Conservation (phyloP, 2,888 invertebrate species). For the Cryptosula pallasiana region DNA sequence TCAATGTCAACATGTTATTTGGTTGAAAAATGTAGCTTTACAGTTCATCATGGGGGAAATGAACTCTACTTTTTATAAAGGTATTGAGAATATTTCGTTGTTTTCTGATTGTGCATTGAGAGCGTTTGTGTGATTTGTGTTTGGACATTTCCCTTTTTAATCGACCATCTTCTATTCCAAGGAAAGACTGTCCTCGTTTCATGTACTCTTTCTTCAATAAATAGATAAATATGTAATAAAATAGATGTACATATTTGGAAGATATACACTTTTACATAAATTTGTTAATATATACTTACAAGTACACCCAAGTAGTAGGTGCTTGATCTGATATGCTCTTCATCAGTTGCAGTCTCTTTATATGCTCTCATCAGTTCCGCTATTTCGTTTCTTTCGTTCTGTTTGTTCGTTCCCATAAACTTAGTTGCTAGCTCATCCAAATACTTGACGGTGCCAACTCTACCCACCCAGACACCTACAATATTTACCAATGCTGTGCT, state of each 20-base stretch:
- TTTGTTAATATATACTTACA: conserved; percentile 1
- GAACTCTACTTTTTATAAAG: neutral
- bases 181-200: neutral
- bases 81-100: conserved; percentile 15
- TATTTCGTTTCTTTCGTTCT: neutral
- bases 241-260: too few relatives aligned
- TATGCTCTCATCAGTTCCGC: neutral
- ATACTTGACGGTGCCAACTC: neutral
- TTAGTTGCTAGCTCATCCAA: neutral
- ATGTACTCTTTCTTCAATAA: neutral
- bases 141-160: neutral
- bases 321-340: neutral
- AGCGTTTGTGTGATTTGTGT: neutral
- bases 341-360: neutral
- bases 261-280: too few relatives aligned
- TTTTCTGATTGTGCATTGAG: neutral
- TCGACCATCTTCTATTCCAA: neutral
- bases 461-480: conserved; percentile 12
- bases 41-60: conserved; percentile 15
- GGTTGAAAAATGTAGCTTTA: too few relatives aligned
- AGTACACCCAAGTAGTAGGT: neutral
- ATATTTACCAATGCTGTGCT: too few relatives aligned
- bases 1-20: too few relatives aligned
- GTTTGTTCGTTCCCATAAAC: neutral
- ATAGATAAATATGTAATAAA: too few relatives aligned